Conservation (phyloP, 2,888 invertebrate genomes). For the Thereva unica region DNA sequence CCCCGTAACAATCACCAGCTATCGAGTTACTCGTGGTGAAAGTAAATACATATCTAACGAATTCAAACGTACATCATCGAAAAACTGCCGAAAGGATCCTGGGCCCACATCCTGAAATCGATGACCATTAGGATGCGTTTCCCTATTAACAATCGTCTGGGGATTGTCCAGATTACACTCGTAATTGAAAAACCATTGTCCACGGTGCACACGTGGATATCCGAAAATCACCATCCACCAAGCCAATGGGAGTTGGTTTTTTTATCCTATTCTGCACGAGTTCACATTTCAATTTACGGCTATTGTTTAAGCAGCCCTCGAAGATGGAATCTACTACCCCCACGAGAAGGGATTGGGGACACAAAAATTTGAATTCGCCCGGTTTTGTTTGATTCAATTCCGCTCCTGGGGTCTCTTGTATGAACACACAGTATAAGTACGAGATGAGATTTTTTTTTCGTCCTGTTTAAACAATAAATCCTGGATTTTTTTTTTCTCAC, state of each 20-base stretch:
- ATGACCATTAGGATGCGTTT: no score
- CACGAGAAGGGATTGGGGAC: constrained; percentile 7
- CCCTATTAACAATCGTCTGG: no score
- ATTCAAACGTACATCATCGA: no score
- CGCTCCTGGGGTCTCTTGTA: constrained; percentile 10
- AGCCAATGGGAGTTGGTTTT: constrained; percentile 12
- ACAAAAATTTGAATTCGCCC: constrained; percentile 1
- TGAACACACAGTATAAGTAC: neutral
- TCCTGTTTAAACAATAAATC: neutral
- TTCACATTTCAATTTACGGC: constrained; percentile 38
- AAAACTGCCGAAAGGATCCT: no score
- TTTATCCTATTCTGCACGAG: constrained; percentile 37
- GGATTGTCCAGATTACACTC: no score
- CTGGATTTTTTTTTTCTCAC: neutral
- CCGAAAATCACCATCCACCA: neutral
- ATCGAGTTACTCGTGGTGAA: no score
- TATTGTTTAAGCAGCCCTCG: constrained; percentile 16
- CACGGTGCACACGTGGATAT: neutral
- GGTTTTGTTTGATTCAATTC: constrained; percentile 2
- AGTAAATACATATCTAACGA: no score
- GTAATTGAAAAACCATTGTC: no score
- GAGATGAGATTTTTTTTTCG: constrained; percentile 9
- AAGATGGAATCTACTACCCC: constrained; percentile 10
- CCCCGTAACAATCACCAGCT: no score
- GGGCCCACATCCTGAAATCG: no score